A percentile compares a stretch with the other conserved stretches of the same genome.
Evolutionary conservation across 2,888 invertebrate species (phyloP).

Genomic region (Fragum whitleyi): DNA sequence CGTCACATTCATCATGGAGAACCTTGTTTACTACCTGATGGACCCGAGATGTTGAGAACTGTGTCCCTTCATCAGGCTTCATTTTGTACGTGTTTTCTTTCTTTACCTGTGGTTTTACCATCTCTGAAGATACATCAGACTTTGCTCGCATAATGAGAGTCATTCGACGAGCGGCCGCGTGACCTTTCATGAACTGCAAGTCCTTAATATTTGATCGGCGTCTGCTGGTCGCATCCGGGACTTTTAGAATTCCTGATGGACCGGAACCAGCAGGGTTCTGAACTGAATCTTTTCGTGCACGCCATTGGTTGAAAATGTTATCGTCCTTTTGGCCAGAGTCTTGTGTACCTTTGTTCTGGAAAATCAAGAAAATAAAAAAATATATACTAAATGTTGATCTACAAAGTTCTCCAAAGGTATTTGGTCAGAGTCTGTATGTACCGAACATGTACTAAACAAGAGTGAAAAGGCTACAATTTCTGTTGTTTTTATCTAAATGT

Average conservation of each 20-base stretch:
- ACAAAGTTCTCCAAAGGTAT: background rate
- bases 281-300: constrained; percentile 38
- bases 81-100: constrained; percentile 74
- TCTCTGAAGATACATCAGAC: constrained; percentile 57
- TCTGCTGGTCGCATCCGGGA: constrained; percentile 9
- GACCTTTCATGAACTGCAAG: constrained; percentile 21
- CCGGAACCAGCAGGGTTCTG: background rate
- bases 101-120: constrained; percentile 52
- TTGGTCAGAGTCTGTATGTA: background rate
- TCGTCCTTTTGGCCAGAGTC: constrained; percentile 37
- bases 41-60: constrained; percentile 53
- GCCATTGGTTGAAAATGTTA: constrained; percentile 52
- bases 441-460: background rate
- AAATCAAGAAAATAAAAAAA: too few species aligned
- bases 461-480: background rate
- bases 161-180: constrained; percentile 38
- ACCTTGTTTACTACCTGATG: constrained; percentile 42
- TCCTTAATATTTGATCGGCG: constrained; percentile 44
- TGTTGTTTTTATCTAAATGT: too few species aligned
- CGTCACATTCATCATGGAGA: constrained; percentile 59
- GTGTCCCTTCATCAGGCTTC: constrained; percentile 62
- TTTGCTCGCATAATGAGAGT: constrained; percentile 55
- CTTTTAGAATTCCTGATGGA: constrained; percentile 11
- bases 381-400: background rate
- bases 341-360: constrained; percentile 22